Conservation (phyloP, 2,113 vertebrate species). For the Origma solitaria region DNA sequence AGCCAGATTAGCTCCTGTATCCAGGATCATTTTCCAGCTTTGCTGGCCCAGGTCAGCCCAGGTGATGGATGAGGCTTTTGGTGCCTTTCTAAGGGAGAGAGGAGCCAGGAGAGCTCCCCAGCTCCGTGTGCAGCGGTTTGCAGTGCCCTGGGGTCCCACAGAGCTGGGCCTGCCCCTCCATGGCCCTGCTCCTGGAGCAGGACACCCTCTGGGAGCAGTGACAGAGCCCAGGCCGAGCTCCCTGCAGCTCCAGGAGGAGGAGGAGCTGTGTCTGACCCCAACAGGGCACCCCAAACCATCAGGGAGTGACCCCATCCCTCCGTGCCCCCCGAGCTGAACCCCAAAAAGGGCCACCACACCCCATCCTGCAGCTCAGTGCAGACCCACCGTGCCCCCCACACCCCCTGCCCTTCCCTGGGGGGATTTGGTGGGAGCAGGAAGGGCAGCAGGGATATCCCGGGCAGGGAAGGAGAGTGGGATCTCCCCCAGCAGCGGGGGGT, state of each 20-base stretch:
- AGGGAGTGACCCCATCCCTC: neutral
- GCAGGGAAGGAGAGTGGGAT: fast-evolving
- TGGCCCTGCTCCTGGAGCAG: too few species aligned
- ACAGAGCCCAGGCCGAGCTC: too few species aligned
- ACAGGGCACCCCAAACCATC: neutral
- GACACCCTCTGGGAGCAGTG: too few species aligned
- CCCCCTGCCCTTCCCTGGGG: neutral
- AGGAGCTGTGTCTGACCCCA: neutral
- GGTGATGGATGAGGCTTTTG: fast-evolving
- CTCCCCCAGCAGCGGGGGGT: neutral
- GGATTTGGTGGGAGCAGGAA: neutral
- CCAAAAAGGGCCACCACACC: neutral
- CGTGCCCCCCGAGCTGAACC: fast-evolving
- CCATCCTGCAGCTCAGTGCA: neutral
- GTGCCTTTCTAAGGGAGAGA: neutral
- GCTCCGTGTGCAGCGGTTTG: too few species aligned
- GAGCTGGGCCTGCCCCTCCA: too few species aligned
- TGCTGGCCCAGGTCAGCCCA: neutral
- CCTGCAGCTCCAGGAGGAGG: too few species aligned
- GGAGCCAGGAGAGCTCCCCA: too few species aligned
- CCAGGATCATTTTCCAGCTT: neutral
- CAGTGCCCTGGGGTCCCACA: too few species aligned
- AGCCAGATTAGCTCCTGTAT: neutral
- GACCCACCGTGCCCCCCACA: fast-evolving
- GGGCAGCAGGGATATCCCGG: neutral